phyloP scores from a whole-genome alignment of 2,888 invertebrate genomes.

The Apotomis capreana region DNA sequence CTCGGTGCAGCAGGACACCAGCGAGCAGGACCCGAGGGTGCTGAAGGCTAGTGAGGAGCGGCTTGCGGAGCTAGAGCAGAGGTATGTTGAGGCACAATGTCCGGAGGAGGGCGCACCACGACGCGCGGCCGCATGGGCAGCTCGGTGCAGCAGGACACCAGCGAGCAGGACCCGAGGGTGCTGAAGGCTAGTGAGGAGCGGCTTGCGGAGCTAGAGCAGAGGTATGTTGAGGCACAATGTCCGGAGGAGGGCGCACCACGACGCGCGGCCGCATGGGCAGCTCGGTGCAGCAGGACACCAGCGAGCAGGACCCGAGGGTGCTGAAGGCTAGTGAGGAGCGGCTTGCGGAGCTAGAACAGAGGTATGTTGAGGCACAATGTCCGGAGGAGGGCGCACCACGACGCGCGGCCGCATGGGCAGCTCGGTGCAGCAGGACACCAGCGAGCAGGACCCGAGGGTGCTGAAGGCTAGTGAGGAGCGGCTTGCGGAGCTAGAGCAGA shows the following conservation, averaged over 20 bases:
- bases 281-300: constrained; percentile 79
- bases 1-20: constrained; percentile 79
- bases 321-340: constrained; percentile 82
- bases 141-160: constrained; percentile 79
- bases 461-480: constrained; percentile 82
- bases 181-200: constrained; percentile 82
- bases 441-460: constrained; percentile 81
- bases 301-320: constrained; percentile 81
- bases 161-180: constrained; percentile 81
- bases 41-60: constrained; percentile 82
- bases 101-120: constrained; percentile 93
- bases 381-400: constrained; percentile 93
- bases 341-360: constrained; percentile 70
- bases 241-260: constrained; percentile 93
- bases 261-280: constrained; percentile 92
- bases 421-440: constrained; percentile 79
- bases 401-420: constrained; percentile 92
- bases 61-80: constrained; percentile 70
- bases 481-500: constrained; percentile 70
- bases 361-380: constrained; percentile 91
- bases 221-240: constrained; percentile 91
- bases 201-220: constrained; percentile 70
- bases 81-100: constrained; percentile 91
- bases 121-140: constrained; percentile 92
- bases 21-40: constrained; percentile 81